Percentiles rank a stretch among this genome's conserved stretches.
These are phyloP conservation scores for Nowickia ferox DNA, from an alignment of 2,888 invertebrate species.

Conservation along the genomic window DNA sequence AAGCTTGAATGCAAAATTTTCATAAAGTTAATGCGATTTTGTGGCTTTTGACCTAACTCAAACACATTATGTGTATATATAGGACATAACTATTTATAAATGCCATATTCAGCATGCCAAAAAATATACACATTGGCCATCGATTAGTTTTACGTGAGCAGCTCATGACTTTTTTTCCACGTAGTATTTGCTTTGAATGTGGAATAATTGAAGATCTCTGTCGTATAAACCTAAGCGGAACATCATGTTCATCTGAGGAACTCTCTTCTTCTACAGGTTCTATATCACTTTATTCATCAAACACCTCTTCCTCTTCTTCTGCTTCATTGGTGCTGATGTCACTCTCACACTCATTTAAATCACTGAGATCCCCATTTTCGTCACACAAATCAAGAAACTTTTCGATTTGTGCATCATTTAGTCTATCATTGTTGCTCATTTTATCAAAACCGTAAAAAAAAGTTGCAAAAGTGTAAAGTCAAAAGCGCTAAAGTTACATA, in stretches of 20 bases:
- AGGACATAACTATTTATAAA: too few species aligned
- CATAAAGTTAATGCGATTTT: too few species aligned
- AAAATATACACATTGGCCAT: too few species aligned
- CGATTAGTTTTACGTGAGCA: too few species aligned
- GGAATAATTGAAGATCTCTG: background rate
- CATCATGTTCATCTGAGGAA: too few species aligned
- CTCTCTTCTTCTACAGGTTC: background rate
- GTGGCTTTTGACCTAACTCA: too few species aligned
- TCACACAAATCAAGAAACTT: slow-evolving; percentile 8
- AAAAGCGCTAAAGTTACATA: background rate
- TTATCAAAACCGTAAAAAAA: background rate
- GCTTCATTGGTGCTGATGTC: background rate
- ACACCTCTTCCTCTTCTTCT: background rate
- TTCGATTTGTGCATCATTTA: background rate
- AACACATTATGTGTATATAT: too few species aligned
- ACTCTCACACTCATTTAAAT: background rate
- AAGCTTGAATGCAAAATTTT: too few species aligned
- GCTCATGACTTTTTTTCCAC: too few species aligned
- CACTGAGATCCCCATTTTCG: background rate
- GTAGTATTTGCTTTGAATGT: background rate
- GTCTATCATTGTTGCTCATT: background rate
- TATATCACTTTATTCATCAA: background rate
- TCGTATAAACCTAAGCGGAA: too few species aligned
- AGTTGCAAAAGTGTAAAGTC: background rate
- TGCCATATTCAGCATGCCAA: too few species aligned